Evolutionary conservation across 2,797 vertebrate species (phyloP).

Genomic region (Danio choprae): DNA sequence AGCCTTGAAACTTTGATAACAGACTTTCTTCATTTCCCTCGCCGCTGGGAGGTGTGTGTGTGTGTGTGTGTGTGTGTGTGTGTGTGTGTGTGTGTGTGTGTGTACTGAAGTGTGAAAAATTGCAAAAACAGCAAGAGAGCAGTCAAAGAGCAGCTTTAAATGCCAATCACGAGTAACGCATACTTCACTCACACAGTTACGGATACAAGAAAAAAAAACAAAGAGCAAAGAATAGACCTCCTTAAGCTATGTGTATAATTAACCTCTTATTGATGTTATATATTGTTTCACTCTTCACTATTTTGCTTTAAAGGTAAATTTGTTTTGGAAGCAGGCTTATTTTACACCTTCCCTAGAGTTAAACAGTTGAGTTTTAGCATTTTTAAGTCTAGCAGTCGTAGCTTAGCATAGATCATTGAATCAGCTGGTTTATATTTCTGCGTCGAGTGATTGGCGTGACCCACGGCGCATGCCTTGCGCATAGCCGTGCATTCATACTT

Average conservation of each 20-base stretch:
- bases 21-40: conserved; percentile 48
- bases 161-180: neutral
- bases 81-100: conserved; percentile 25
- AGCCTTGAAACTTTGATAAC: conserved; percentile 56
- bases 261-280: neutral
- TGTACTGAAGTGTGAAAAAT: conserved; percentile 26
- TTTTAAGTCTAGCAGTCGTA: no score
- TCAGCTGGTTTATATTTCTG: no score
- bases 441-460: no score
- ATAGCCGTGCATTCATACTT: no score
- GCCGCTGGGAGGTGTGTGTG: conserved; percentile 10
- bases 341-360: no score
- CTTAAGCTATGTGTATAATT: neutral
- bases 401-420: no score
- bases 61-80: conserved; percentile 20
- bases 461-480: no score
- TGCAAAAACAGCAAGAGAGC: conserved; percentile 24
- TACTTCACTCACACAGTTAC: neutral
- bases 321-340: neutral
- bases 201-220: neutral
- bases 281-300: neutral
- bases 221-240: neutral
- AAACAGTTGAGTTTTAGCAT: no score
- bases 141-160: conserved; percentile 18
- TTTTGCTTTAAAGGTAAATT: neutral